Evolutionary conservation across 2,797 vertebrate species (phyloP).

Genomic region (Micropoecilia bifurca): DNA sequence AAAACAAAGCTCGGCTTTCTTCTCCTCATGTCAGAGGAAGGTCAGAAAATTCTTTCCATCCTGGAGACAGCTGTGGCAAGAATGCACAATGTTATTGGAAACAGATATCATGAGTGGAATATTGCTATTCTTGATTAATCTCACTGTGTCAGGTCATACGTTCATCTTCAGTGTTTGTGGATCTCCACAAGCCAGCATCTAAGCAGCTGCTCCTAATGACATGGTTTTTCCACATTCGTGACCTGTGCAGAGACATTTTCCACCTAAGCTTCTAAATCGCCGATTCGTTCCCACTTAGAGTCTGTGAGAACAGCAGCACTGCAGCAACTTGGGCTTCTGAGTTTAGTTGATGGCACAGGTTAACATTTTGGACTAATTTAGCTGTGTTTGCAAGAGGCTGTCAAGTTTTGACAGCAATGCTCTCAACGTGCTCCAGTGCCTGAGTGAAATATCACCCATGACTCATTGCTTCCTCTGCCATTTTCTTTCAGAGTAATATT

Average conservation of each 20-base stretch:
- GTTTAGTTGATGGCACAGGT: constrained; percentile 14
- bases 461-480: constrained; percentile 47
- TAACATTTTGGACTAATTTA: constrained; percentile 1
- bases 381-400: constrained; percentile 3
- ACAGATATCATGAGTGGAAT: constrained; percentile 37
- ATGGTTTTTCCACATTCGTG: constrained; percentile 1
- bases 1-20: constrained; percentile 24
- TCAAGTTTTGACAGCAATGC: constrained; percentile 10
- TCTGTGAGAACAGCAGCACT: constrained; percentile 5
- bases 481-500: constrained; percentile 45
- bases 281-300: constrained; percentile 10
- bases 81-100: constrained; percentile 47
- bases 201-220: constrained; percentile 33
- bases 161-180: constrained; percentile 42
- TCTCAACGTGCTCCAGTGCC: constrained; percentile 10
- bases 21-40: constrained; percentile 31
- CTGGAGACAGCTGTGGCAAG: constrained; percentile 35
- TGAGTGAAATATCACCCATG: constrained; percentile 37
- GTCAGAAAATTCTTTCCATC: constrained; percentile 59
- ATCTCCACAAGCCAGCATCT: constrained; percentile 26
- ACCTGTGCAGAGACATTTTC: constrained; percentile 11
- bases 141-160: constrained; percentile 28
- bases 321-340: constrained; percentile 4
- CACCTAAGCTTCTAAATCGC: constrained; percentile 15
- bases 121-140: constrained; percentile 41